These are phyloP conservation scores for Pygoscelis antarcticus DNA, from an alignment of 2,113 vertebrate species.

Conservation along the genomic window DNA sequence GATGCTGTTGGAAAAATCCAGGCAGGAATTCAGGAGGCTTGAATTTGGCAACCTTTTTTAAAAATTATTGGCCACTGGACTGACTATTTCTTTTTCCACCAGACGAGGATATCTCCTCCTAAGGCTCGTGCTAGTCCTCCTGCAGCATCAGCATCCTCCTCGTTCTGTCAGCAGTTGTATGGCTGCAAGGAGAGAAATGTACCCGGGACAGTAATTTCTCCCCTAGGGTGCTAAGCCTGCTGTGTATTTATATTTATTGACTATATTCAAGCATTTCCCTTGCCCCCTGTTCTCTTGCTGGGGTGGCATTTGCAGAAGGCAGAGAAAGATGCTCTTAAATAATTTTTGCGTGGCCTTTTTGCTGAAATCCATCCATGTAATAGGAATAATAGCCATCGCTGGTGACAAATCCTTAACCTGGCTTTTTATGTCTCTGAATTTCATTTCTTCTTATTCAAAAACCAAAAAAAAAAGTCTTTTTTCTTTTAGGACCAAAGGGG, in stretches of 20 bases:
- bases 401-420: background rate
- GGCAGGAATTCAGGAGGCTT: background rate
- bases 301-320: background rate
- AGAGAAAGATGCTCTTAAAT: slow-evolving; percentile 14
- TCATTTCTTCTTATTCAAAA: background rate
- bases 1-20: background rate
- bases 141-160: background rate
- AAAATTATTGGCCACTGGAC: background rate
- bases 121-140: background rate
- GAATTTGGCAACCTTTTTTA: background rate
- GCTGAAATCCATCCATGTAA: background rate
- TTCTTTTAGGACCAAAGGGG: background rate
- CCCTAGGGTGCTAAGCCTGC: background rate
- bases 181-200: background rate
- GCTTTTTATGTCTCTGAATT: slow-evolving; percentile 14
- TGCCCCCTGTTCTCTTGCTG: background rate
- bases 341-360: background rate
- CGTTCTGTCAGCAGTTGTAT: background rate
- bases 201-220: background rate
- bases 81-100: background rate
- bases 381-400: background rate
- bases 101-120: background rate
- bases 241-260: slow-evolving; percentile 12
- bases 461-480: background rate
- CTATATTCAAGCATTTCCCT: background rate